Evolutionary conservation across 2,888 invertebrate genomes (phyloP).

Genomic region (Deroplatys truncata): DNA sequence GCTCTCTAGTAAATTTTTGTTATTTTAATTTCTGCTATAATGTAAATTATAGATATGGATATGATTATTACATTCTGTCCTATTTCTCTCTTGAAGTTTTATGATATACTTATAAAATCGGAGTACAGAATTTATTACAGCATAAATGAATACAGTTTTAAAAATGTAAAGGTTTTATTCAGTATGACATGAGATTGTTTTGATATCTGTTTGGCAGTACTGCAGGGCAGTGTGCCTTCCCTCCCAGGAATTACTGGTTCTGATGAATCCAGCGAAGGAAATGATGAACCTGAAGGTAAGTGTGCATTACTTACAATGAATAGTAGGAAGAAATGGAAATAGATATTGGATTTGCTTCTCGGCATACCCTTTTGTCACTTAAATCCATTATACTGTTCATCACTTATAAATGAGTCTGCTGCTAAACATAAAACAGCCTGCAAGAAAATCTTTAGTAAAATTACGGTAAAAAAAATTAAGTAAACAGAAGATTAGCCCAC

Average conservation of each 20-base stretch:
- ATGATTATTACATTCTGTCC: neutral
- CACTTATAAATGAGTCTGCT: neutral
- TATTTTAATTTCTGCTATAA: neutral
- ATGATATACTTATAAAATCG: neutral
- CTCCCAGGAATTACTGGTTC: slow-evolving; percentile 34
- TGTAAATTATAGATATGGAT: neutral
- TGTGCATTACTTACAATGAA: too few species aligned
- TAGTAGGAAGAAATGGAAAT: neutral
- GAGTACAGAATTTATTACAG: neutral
- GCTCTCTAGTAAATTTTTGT: neutral
- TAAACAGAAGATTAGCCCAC: too few species aligned
- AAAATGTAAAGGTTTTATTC: neutral
- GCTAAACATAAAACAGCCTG: neutral
- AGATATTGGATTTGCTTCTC: neutral
- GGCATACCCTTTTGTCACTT: too few species aligned
- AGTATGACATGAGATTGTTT: neutral
- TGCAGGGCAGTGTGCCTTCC: slow-evolving; percentile 22
- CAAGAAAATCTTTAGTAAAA: neutral
- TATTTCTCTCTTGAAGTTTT: neutral
- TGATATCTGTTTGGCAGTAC: slow-evolving; percentile 21
- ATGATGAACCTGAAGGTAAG: slow-evolving; percentile 44
- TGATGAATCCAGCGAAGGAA: slow-evolving; percentile 43
- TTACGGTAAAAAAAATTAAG: too few species aligned
- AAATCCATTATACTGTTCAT: too few species aligned
- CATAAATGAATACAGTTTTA: neutral